Conservation (phyloP, 2,797 vertebrate species). For the Rhyacichthys aspro region DNA sequence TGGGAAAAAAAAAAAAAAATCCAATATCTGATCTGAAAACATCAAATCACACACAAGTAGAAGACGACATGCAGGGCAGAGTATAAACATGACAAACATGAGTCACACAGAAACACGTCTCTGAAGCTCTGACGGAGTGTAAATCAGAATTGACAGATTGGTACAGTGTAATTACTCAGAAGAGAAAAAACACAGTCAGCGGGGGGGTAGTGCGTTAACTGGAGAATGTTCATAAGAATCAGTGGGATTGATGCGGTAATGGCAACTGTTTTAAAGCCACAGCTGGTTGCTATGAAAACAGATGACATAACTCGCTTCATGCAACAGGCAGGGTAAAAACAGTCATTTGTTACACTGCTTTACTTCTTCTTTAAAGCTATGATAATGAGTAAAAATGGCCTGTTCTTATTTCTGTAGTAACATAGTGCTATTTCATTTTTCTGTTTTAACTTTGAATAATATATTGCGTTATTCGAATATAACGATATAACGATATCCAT, state of each 20-base stretch:
- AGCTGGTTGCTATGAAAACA: neutral
- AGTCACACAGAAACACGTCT: constrained; percentile 34
- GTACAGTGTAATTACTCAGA: constrained; percentile 28
- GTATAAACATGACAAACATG: constrained; percentile 44
- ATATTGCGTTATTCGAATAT: too few relatives aligned
- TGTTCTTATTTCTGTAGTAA: too few relatives aligned
- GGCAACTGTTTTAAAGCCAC: too few relatives aligned
- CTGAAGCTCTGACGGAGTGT: constrained; percentile 38
- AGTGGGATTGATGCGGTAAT: too few relatives aligned
- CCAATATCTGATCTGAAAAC: constrained; percentile 30
- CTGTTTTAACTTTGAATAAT: too few relatives aligned
- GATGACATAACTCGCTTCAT: too few relatives aligned
- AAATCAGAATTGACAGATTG: constrained; percentile 39
- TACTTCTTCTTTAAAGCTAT: too few relatives aligned
- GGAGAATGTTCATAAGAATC: neutral
- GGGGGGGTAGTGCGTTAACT: constrained; percentile 21
- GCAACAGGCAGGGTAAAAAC: neutral
- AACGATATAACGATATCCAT: too few relatives aligned
- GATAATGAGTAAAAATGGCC: too few relatives aligned
- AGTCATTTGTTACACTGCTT: neutral
- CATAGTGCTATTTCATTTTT: too few relatives aligned
- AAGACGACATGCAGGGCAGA: constrained; percentile 8
- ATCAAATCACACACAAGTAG: constrained; percentile 16
- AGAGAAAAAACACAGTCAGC: constrained; percentile 36
- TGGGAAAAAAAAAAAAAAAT: constrained; percentile 1